Evolutionary conservation across 2,888 invertebrate species (phyloP).

Genomic region (Choreutis nemorana): DNA sequence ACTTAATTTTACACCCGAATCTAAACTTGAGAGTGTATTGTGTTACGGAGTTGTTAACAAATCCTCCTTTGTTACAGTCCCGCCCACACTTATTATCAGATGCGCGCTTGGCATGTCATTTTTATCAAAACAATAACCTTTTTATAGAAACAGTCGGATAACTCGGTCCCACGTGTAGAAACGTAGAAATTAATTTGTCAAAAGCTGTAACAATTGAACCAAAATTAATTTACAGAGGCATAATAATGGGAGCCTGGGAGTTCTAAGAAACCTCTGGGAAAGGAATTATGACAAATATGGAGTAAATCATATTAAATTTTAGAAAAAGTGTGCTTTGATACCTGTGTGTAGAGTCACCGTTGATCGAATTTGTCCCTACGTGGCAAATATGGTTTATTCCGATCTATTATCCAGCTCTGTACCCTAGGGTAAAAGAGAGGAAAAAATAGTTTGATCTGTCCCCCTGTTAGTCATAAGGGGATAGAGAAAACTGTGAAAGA

Average conservation of each 20-base stretch:
- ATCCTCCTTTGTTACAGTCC: constrained; percentile 51
- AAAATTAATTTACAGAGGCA: constrained; percentile 36
- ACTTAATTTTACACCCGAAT: constrained; percentile 63
- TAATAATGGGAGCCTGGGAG: constrained; percentile 24
- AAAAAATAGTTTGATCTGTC: too few relatives aligned
- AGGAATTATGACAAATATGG: background rate
- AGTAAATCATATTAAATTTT: background rate
- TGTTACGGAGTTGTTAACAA: constrained; percentile 56
- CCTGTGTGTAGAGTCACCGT: too few relatives aligned
- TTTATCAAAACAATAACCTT: constrained; percentile 64
- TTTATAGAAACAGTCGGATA: constrained; percentile 30
- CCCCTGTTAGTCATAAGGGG: too few relatives aligned
- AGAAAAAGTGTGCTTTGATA: too few relatives aligned
- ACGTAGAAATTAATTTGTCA: constrained; percentile 38
- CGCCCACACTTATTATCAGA: constrained; percentile 63
- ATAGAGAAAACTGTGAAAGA: too few relatives aligned
- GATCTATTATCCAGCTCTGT: too few relatives aligned
- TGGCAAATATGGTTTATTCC: too few relatives aligned
- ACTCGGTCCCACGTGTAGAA: constrained; percentile 32
- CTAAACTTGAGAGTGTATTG: constrained; percentile 48
- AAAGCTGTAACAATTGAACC: constrained; percentile 31
- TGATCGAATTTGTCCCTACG: too few relatives aligned
- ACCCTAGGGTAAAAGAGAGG: too few relatives aligned
- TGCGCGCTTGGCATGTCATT: constrained; percentile 57
- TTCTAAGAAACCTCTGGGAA: constrained; percentile 1